phyloP scores from a whole-genome alignment of 2,888 invertebrate genomes.

The Ganaspis brasiliensis region DNA sequence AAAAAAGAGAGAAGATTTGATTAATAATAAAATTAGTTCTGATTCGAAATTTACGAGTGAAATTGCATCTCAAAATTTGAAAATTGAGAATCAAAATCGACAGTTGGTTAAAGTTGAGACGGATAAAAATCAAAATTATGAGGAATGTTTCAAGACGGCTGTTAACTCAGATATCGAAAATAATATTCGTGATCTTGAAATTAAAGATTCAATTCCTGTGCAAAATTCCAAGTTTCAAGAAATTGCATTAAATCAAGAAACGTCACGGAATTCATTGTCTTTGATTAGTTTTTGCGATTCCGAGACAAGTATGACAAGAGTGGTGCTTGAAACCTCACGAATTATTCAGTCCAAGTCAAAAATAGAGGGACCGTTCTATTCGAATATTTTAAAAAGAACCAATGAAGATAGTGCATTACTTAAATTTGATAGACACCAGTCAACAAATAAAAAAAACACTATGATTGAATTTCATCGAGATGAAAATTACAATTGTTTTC shows the following conservation, averaged over 20 bases:
- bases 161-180: too few species aligned
- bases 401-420: neutral
- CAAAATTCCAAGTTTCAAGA: neutral
- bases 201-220: neutral
- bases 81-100: neutral
- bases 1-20: constrained; percentile 49
- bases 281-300: neutral
- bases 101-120: neutral
- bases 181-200: too few species aligned
- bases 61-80: neutral
- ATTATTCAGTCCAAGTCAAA: constrained; percentile 15
- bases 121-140: neutral
- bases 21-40: neutral
- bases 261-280: neutral
- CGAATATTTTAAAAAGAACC: neutral
- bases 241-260: neutral
- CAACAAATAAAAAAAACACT: neutral
- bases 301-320: constrained; percentile 16
- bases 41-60: neutral
- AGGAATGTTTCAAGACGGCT: too few species aligned
- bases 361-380: neutral
- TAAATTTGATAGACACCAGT: neutral
- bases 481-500: neutral
- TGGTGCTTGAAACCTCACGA: constrained; percentile 13
- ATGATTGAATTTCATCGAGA: neutral